These are phyloP conservation scores for Leptopilina drosophilae DNA, from an alignment of 2,888 invertebrate species.

Conservation along the genomic window DNA sequence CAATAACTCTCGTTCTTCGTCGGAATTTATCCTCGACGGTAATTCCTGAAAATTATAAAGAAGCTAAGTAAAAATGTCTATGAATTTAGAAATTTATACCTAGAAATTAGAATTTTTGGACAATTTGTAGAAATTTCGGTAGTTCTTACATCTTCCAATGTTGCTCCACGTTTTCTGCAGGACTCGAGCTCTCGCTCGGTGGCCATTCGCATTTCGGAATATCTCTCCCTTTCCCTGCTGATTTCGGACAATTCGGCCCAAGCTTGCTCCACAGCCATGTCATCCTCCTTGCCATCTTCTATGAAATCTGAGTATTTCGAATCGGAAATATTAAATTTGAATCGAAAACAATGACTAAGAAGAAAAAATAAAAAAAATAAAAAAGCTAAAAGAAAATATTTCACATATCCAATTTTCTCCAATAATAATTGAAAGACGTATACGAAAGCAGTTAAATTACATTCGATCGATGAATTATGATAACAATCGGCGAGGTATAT, in stretches of 20 bases:
- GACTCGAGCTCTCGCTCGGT: constrained; percentile 90
- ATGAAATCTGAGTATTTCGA: constrained; percentile 16
- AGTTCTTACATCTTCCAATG: constrained; percentile 87
- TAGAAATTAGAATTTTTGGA: too few relatives aligned
- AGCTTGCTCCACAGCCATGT: constrained; percentile 86
- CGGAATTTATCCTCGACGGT: constrained; percentile 89
- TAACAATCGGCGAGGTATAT: too few relatives aligned
- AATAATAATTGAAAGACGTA: too few relatives aligned
- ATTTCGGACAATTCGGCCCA: constrained; percentile 91
- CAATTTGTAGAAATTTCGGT: not conserved
- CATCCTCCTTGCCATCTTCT: constrained; percentile 74
- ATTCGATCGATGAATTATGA: too few relatives aligned
- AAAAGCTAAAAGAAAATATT: too few relatives aligned
- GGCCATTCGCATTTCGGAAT: constrained; percentile 85
- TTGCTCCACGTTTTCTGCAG: constrained; percentile 87
- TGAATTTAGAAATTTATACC: too few relatives aligned
- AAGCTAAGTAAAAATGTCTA: too few relatives aligned
- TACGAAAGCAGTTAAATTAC: too few relatives aligned
- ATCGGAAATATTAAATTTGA: not conserved
- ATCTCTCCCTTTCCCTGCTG: constrained; percentile 90
- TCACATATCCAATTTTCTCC: too few relatives aligned
- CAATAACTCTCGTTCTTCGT: constrained; percentile 93
- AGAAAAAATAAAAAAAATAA: too few relatives aligned
- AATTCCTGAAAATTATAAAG: constrained; percentile 80
- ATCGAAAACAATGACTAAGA: not conserved